These are phyloP conservation scores for Harpagus bidentatus DNA, from an alignment of 2,113 vertebrate genomes.

Conservation along the genomic window DNA sequence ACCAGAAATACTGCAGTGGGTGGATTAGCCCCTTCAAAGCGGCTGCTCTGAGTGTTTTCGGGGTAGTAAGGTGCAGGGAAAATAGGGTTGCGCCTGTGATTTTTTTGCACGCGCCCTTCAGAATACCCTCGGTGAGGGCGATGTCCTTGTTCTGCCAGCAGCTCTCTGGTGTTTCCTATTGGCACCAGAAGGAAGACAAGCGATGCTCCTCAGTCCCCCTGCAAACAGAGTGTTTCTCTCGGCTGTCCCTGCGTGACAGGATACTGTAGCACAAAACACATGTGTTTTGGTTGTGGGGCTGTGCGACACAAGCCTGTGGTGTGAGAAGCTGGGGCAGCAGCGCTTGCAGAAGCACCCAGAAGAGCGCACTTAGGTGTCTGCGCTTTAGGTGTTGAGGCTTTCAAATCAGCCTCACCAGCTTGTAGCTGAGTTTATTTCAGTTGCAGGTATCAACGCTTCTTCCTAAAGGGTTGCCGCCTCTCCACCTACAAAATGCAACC, in stretches of 20 bases:
- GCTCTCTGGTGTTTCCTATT: not conserved
- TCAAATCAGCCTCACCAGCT: constrained; percentile 19
- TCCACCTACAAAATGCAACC: constrained; percentile 23
- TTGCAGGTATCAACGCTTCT: constrained; percentile 15
- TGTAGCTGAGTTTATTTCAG: constrained; percentile 46
- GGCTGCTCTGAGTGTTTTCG: not conserved
- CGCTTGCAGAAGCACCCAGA: not conserved
- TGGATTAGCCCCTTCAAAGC: not conserved
- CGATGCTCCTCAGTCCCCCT: not conserved
- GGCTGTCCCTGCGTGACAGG: not conserved
- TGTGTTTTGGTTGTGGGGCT: not conserved
- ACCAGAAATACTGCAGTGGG: constrained; percentile 19
- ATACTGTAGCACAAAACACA: not conserved
- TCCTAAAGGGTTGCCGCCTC: not conserved
- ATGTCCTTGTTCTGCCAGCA: not conserved
- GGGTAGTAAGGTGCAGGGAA: not conserved
- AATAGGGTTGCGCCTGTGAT: not conserved
- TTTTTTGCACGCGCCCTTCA: not conserved
- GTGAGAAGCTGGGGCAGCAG: not conserved
- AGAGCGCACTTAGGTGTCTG: not conserved
- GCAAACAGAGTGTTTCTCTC: fast-evolving
- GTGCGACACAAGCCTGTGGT: not conserved
- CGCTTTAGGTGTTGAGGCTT: not conserved
- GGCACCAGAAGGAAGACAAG: not conserved
- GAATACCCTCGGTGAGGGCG: not conserved